A percentile compares a stretch with the other conserved stretches of the same genome.
Conservation (phyloP, 2,797 vertebrate genomes). For the Aselliscus stoliczkanus region DNA sequence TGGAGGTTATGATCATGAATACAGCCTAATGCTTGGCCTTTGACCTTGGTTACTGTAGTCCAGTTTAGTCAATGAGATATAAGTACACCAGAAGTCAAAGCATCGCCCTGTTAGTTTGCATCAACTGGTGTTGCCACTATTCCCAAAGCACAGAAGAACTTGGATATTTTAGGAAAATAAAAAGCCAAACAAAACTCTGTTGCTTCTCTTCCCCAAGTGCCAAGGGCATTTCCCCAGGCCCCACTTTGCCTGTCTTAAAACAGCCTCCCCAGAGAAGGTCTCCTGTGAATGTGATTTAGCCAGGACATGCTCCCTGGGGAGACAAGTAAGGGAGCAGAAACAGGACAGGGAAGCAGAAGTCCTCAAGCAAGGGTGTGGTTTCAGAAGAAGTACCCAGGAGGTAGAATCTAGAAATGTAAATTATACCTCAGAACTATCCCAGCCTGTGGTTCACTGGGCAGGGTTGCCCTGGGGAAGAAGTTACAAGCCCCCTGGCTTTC, state of each 20-base stretch:
- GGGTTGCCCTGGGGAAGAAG: background rate
- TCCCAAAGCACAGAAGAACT: background rate
- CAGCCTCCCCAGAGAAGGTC: background rate
- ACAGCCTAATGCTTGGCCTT: background rate
- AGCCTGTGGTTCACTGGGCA: background rate
- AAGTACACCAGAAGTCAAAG: background rate
- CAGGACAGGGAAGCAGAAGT: background rate
- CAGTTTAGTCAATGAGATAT: background rate
- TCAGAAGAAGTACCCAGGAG: background rate
- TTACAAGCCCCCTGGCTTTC: background rate
- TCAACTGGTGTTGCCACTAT: background rate
- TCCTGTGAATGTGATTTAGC: background rate
- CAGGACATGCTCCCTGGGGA: background rate
- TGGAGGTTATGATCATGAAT: background rate
- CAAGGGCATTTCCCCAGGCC: background rate
- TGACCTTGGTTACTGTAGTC: background rate
- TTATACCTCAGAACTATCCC: background rate
- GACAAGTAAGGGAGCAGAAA: background rate
- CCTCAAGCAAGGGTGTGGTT: background rate
- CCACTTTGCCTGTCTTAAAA: background rate
- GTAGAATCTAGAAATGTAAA: background rate
- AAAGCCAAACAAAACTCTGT: background rate
- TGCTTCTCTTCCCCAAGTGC: background rate
- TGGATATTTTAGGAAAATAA: conserved; percentile 21
- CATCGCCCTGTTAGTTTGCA: background rate